Conservation (phyloP, 64 coral and sea anemone species). For the Anthopleura sola region DNA sequence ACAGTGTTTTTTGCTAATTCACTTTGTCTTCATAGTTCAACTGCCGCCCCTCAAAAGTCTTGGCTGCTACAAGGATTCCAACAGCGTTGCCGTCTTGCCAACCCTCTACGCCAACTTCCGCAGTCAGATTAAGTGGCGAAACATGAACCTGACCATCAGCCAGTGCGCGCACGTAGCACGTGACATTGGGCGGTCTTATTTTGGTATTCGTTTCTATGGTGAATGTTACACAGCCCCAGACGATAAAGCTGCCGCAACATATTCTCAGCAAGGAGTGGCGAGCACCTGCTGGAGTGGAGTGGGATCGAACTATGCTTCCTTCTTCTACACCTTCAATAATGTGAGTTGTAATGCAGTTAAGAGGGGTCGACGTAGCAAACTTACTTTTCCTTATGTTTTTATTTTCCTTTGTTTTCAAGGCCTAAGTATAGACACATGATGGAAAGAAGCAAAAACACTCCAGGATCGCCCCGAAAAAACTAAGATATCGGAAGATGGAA, state of each 20-base stretch:
- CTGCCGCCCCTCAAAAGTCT: slow-evolving; percentile 16
- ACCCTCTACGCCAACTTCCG: slow-evolving; percentile 44
- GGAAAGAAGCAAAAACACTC: too few relatives aligned
- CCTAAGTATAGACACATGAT: too few relatives aligned
- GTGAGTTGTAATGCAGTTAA: neutral
- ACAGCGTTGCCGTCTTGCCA: neutral
- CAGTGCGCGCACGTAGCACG: slow-evolving; percentile 60
- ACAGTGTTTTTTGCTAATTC: too few relatives aligned
- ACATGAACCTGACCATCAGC: slow-evolving; percentile 20
- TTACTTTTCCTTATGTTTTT: too few relatives aligned
- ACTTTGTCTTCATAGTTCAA: neutral
- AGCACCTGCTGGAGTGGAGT: neutral
- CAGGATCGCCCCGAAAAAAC: too few relatives aligned
- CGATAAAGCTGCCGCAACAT: neutral
- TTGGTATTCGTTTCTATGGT: slow-evolving; percentile 54
- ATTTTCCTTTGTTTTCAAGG: too few relatives aligned
- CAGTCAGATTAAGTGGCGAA: slow-evolving; percentile 11
- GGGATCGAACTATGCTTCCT: neutral
- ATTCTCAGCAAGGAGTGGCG: neutral
- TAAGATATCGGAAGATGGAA: too few relatives aligned
- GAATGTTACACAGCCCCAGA: slow-evolving; percentile 49
- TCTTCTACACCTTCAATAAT: neutral
- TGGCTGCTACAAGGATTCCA: slow-evolving; percentile 55
- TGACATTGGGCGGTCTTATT: slow-evolving; percentile 46
- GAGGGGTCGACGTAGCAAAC: too few relatives aligned